A percentile compares a stretch with the other conserved stretches of the same genome.
Evolutionary conservation across 2,888 invertebrate genomes (phyloP).

Genomic region (Hyppa rectilinea): DNA sequence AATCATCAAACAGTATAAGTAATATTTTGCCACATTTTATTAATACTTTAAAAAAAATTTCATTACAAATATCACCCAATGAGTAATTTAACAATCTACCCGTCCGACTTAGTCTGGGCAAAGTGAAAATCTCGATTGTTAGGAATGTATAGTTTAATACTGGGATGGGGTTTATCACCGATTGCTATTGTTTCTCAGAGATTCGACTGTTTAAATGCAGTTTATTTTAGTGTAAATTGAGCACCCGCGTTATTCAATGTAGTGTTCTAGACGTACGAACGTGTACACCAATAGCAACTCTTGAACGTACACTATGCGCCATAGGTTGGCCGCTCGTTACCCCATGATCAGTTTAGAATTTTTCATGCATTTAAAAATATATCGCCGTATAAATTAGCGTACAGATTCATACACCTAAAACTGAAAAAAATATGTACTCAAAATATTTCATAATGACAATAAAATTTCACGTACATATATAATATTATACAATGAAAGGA

Average conservation of each 20-base stretch:
- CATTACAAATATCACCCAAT: constrained; percentile 88
- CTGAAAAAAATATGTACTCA: constrained; percentile 68
- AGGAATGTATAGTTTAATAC: constrained; percentile 89
- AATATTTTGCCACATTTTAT: constrained; percentile 82
- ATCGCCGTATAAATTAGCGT: constrained; percentile 49
- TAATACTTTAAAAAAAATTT: constrained; percentile 83
- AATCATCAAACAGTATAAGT: constrained; percentile 75
- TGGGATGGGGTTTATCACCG: constrained; percentile 74
- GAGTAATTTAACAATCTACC: constrained; percentile 81
- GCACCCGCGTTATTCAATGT: constrained; percentile 65
- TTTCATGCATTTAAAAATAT: constrained; percentile 44
- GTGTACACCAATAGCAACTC: constrained; percentile 40
- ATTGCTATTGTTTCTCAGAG: constrained; percentile 67
- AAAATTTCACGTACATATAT: constrained; percentile 64
- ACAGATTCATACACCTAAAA: constrained; percentile 65
- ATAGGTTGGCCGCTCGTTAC: constrained; percentile 36
- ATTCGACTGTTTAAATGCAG: constrained; percentile 77
- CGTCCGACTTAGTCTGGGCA: constrained; percentile 78
- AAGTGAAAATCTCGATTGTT: constrained; percentile 82
- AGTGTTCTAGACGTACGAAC: constrained; percentile 57
- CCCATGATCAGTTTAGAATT: constrained; percentile 31
- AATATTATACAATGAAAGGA: constrained; percentile 70
- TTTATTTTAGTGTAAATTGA: constrained; percentile 68
- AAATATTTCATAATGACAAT: constrained; percentile 68
- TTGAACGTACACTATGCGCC: constrained; percentile 2